phyloP scores from a whole-genome alignment of 2,113 vertebrate species.

The Arvicanthis niloticus region DNA sequence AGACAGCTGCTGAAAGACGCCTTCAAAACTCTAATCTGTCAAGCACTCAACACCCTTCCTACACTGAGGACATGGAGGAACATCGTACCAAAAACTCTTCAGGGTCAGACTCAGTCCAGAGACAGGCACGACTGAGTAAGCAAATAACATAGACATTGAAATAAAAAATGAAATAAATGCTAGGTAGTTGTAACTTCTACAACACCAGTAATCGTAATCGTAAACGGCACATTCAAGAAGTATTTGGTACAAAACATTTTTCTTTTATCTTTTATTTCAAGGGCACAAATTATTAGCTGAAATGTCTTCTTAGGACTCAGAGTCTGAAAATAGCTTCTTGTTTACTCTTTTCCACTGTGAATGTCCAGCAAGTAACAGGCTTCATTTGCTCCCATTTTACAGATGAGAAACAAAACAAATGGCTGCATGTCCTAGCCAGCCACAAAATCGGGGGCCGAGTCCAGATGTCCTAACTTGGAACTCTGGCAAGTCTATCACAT shows the following conservation, averaged over 20 bases:
- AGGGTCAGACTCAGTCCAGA: background rate
- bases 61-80: background rate
- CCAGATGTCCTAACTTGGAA: background rate
- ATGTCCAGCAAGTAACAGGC: too few species aligned
- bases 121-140: background rate
- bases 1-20: background rate
- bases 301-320: background rate
- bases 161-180: background rate
- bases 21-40: background rate
- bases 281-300: background rate
- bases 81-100: background rate
- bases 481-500: background rate
- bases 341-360: background rate
- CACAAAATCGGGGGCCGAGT: too few species aligned
- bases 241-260: background rate
- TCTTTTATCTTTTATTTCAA: too few species aligned
- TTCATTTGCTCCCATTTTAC: background rate
- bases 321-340: background rate
- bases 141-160: background rate
- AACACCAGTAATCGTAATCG: background rate
- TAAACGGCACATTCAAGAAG: background rate
- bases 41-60: background rate
- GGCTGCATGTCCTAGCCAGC: fast-evolving
- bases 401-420: background rate
- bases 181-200: too few species aligned